Base-by-base conservation (phyloP, 1,140 invertebrate genomes). In the Schlechtendalia chinensis region DNA sequence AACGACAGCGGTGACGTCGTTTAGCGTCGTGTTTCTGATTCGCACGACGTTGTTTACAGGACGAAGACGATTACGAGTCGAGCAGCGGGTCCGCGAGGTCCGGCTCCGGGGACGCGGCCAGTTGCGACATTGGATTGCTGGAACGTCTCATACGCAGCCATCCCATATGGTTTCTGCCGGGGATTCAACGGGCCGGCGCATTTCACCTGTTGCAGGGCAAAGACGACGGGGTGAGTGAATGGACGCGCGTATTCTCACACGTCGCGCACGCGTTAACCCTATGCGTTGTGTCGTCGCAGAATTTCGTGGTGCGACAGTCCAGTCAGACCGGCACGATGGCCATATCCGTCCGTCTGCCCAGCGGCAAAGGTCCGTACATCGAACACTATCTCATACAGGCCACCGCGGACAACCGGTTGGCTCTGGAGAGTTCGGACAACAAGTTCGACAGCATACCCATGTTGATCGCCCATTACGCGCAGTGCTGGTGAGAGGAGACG, bases 361-460 rank as follows among this genome's bases (percentile, higher is more conserved):
- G 90, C 29, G 92, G 93, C 83, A 93, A 93, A 83, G 93, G 93
- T 10, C 93, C 94, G 10, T 94, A 96, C 86, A 95, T 97, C 82
- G 96, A 98, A 84, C 96, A 98, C 87, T 98, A 98, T 87, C 89
- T 98, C 81, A 96, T 98, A 67, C 95, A 97, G 85, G 91, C 93
- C 17, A 90, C 91, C 75, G 90, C 90, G 71, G 85, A 86, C 71
- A 90, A 92, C 74, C 90, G 92, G 82, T 89, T 97, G 81, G 93
- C 93, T 65, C 88, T 98, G 81, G 96, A 98, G 87, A 96, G 95
- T 79, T 97, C 95, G 19, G 92, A 94, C 83, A 95, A 97, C 87
- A 91, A 92, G 82, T 98, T 98, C 86, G 91, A 92, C 84, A 94
- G 93, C 83, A 95, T 98, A 84, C 95, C 96, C 29, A 90, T 93